Conservation (phyloP, 2,797 vertebrate species). For the Serranus cabrilla region DNA sequence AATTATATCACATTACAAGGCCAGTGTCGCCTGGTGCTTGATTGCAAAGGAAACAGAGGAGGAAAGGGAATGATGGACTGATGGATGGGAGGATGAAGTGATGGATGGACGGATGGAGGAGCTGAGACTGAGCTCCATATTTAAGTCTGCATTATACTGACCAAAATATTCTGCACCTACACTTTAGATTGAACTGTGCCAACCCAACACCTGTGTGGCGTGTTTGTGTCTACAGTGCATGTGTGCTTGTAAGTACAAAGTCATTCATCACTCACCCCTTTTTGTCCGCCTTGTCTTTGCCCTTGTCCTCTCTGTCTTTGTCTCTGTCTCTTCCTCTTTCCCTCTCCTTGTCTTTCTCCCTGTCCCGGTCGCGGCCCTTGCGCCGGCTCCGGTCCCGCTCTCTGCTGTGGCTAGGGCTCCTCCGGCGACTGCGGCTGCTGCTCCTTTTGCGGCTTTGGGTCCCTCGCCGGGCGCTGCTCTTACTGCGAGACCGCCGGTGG, state of each 20-base stretch:
- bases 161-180: conserved; percentile 34
- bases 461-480: conserved; percentile 77
- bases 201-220: conserved; percentile 17
- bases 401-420: conserved; percentile 87
- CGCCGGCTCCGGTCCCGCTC: conserved; percentile 87
- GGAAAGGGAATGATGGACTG: conserved; percentile 64
- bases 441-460: conserved; percentile 85
- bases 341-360: conserved; percentile 83
- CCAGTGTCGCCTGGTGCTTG: conserved; percentile 32
- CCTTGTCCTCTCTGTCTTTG: conserved; percentile 85
- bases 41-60: conserved; percentile 56
- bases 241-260: background rate
- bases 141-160: conserved; percentile 44
- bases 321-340: conserved; percentile 86
- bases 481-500: conserved; percentile 88
- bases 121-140: conserved; percentile 51
- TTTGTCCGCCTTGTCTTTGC: conserved; percentile 84
- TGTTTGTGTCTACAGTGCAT: conserved; percentile 21
- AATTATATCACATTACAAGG: conserved; percentile 67
- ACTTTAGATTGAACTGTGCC: conserved; percentile 42
- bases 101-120: conserved; percentile 65
- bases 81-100: conserved; percentile 66
- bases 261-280: conserved; percentile 85
- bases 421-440: conserved; percentile 82
- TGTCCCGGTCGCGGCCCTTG: conserved; percentile 87